Percentiles rank a stretch among this genome's conserved stretches.
phyloP scores from a whole-genome alignment of 2,888 invertebrate genomes.

The Bombylius discolor region DNA sequence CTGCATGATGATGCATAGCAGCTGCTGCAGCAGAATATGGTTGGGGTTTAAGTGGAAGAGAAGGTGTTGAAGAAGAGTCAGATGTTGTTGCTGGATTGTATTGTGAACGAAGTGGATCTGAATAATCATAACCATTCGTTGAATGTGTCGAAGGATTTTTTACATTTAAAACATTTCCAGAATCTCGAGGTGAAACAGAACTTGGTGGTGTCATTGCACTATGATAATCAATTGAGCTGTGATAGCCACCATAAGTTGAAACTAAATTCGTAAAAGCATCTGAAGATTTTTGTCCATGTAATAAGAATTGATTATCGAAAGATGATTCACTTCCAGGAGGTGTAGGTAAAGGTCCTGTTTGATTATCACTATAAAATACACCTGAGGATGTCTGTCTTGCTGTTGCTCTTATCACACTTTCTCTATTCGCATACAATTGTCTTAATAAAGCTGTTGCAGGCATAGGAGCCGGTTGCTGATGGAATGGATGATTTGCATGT shows the following conservation, averaged over 20 bases:
- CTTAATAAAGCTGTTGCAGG: constrained; percentile 82
- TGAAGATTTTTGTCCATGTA: constrained; percentile 40
- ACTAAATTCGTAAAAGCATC: constrained; percentile 48
- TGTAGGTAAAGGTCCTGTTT: constrained; percentile 70
- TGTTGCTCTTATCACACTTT: constrained; percentile 88
- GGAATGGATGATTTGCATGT: constrained; percentile 40
- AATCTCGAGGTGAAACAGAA: constrained; percentile 90
- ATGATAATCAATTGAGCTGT: constrained; percentile 67
- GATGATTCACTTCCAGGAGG: constrained; percentile 75
- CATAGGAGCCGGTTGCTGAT: constrained; percentile 45
- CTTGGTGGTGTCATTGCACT: constrained; percentile 94
- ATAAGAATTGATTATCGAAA: constrained; percentile 51
- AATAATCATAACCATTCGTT: constrained; percentile 46
- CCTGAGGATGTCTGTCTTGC: constrained; percentile 38
- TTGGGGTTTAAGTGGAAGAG: constrained; percentile 78
- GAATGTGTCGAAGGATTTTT: constrained; percentile 21
- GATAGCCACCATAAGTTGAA: constrained; percentile 45
- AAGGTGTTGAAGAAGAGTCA: constrained; percentile 46
- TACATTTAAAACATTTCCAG: constrained; percentile 43
- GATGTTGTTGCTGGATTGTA: constrained; percentile 34
- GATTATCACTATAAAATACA: constrained; percentile 40
- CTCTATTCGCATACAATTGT: constrained; percentile 84
- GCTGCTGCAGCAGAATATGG: constrained; percentile 67
- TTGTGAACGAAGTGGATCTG: constrained; percentile 44
- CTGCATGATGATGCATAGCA: constrained; percentile 44